phyloP scores from a whole-genome alignment of 2,113 vertebrate genomes.

The Nothobranchius furzeri region DNA sequence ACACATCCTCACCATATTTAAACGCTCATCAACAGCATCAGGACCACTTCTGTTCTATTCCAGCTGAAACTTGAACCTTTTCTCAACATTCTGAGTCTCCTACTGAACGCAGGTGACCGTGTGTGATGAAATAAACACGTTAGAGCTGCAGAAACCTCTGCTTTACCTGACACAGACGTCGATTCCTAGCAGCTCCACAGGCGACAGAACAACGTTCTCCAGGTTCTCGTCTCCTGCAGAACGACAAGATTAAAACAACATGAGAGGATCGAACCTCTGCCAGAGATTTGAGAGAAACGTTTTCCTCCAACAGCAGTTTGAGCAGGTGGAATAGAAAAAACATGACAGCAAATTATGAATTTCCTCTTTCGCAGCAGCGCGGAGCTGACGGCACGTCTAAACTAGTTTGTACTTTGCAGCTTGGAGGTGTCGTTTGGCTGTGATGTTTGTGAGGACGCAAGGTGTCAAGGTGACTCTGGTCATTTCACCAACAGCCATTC shows the following conservation, averaged over 20 bases:
- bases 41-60: too few relatives aligned
- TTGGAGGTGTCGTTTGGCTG: conserved; percentile 33
- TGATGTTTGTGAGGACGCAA: conserved; percentile 16
- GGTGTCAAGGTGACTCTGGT: conserved; percentile 35
- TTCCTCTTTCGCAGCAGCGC: conserved; percentile 11
- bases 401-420: conserved; percentile 16
- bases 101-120: background rate
- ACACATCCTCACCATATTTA: too few relatives aligned
- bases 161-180: conserved; percentile 63
- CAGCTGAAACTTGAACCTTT: too few relatives aligned
- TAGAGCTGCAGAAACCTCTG: conserved; percentile 18
- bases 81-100: too few relatives aligned
- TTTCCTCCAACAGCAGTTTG: conserved; percentile 7
- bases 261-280: conserved; percentile 7
- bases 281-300: background rate
- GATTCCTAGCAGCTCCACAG: conserved; percentile 68
- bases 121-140: background rate
- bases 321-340: conserved; percentile 9
- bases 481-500: conserved; percentile 30
- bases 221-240: conserved; percentile 46
- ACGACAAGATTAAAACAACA: conserved; percentile 28
- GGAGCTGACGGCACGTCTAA: conserved; percentile 12
- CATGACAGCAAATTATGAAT: conserved; percentile 11
- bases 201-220: conserved; percentile 29
- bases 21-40: too few relatives aligned